Evolutionary conservation across 1,140 invertebrate genomes (phyloP).

Genomic region (Zaprionus ornatus): DNA sequence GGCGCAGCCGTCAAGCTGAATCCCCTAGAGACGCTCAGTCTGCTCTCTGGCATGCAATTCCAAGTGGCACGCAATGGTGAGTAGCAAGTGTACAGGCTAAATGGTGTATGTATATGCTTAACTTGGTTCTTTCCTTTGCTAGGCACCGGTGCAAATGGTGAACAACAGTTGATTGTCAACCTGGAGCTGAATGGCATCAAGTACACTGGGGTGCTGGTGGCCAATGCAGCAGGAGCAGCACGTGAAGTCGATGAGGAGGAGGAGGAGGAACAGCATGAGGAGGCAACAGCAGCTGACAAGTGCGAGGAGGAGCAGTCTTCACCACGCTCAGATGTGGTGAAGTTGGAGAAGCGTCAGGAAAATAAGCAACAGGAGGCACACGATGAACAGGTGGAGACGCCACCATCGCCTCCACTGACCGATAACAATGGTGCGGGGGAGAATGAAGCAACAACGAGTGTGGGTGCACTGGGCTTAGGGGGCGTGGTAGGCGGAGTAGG

Average conservation of each 20-base stretch:
- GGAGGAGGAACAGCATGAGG: slow-evolving; percentile 9
- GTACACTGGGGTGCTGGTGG: slow-evolving; percentile 94
- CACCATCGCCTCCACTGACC: background rate
- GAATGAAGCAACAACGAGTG: background rate
- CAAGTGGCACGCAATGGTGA: slow-evolving; percentile 95
- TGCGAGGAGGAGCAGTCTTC: background rate
- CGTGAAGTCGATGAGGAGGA: background rate
- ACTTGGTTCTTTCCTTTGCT: background rate
- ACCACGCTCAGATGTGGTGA: slow-evolving; percentile 11
- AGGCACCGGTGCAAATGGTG: slow-evolving; percentile 89
- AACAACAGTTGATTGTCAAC: slow-evolving; percentile 95
- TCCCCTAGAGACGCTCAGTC: slow-evolving; percentile 67
- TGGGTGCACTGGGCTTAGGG: slow-evolving; percentile 20
- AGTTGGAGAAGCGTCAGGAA: slow-evolving; percentile 34
- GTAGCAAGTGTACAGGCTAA: slow-evolving; percentile 37
- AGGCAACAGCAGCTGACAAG: background rate
- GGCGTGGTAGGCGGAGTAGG: slow-evolving; percentile 28
- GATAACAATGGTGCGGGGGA: background rate
- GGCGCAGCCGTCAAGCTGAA: slow-evolving; percentile 41
- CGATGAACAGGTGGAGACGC: slow-evolving; percentile 46
- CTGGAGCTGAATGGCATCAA: slow-evolving; percentile 98
- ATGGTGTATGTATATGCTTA: background rate
- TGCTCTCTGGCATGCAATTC: slow-evolving; percentile 89
- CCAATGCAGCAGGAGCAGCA: slow-evolving; percentile 84
- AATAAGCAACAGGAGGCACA: slow-evolving; percentile 23